Evolutionary conservation across 2,797 vertebrate species (phyloP).

Genomic region (Malacoraja senta): DNA sequence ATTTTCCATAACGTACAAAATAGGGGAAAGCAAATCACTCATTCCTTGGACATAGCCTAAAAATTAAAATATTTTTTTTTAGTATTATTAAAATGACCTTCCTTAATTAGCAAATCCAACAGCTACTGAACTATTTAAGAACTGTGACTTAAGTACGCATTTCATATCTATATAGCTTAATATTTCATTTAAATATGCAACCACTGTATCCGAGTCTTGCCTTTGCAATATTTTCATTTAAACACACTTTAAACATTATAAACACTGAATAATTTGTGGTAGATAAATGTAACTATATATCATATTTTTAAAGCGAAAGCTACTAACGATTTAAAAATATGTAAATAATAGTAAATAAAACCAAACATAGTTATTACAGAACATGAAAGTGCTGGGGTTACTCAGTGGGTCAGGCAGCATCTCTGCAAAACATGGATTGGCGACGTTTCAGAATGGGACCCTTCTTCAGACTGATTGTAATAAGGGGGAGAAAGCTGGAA

Average conservation of each 20-base stretch:
- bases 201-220: not conserved
- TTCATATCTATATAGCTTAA: not conserved
- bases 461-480: too few relatives aligned
- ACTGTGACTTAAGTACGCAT: not conserved
- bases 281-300: not conserved
- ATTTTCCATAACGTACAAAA: slow-evolving; percentile 90
- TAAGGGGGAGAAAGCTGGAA: too few relatives aligned
- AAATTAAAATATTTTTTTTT: slow-evolving; percentile 40
- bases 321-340: slow-evolving; percentile 26
- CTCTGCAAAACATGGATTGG: too few relatives aligned
- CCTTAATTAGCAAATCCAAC: slow-evolving; percentile 6
- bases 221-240: not conserved
- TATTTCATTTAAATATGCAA: not conserved
- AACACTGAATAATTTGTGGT: not conserved
- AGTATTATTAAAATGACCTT: not conserved
- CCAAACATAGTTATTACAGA: not conserved
- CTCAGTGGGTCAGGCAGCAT: too few relatives aligned
- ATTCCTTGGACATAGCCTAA: slow-evolving; percentile 92
- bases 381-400: not conserved
- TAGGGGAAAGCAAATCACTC: slow-evolving; percentile 89
- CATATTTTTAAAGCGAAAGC: not conserved
- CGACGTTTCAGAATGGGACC: too few relatives aligned
- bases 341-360: not conserved
- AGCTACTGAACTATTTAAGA: not conserved
- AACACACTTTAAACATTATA: not conserved